Percentiles rank a stretch among this genome's conserved stretches.
phyloP scores from a whole-genome alignment of 30 jellyfish, hydroid and myxozoan species.

The Hydractinia echinata region DNA sequence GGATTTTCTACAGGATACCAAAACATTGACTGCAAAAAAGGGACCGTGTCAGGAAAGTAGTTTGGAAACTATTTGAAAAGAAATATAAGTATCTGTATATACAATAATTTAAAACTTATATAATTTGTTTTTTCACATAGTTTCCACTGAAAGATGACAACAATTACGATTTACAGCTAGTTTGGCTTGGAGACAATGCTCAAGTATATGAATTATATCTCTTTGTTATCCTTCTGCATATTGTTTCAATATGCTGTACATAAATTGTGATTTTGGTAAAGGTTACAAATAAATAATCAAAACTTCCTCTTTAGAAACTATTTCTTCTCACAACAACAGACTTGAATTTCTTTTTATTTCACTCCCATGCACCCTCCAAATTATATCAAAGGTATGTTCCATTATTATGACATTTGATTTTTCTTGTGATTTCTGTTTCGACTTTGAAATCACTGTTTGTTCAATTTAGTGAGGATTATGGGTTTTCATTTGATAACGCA shows the following conservation, averaged over 20 bases:
- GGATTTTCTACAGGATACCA: too few relatives aligned
- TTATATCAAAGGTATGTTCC: constrained; percentile 29
- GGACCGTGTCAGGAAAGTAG: too few relatives aligned
- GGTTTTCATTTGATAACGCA: constrained; percentile 41
- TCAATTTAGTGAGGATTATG: constrained; percentile 54
- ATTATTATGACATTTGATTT: neutral
- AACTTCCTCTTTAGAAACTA: constrained; percentile 45
- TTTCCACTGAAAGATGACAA: constrained; percentile 59
- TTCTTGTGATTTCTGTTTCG: neutral
- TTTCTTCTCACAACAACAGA: constrained; percentile 80
- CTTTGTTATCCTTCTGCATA: neutral
- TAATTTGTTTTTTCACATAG: constrained; percentile 18
- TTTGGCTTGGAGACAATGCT: constrained; percentile 78
- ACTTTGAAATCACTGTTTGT: neutral
- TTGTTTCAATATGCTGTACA: neutral
- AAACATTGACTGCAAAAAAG: too few relatives aligned
- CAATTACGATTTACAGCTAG: constrained; percentile 51
- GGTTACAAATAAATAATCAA: neutral
- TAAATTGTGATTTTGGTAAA: neutral
- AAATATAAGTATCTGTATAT: too few relatives aligned
- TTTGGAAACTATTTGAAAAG: too few relatives aligned
- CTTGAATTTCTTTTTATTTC: neutral
- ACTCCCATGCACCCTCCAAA: constrained; percentile 15
- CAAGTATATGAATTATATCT: constrained; percentile 34
- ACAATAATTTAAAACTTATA: neutral